Evolutionary conservation across 2,113 vertebrate genomes (phyloP), one percentile per base, ranked within the genome.

Genomic region (Percina caprodes): DNA sequence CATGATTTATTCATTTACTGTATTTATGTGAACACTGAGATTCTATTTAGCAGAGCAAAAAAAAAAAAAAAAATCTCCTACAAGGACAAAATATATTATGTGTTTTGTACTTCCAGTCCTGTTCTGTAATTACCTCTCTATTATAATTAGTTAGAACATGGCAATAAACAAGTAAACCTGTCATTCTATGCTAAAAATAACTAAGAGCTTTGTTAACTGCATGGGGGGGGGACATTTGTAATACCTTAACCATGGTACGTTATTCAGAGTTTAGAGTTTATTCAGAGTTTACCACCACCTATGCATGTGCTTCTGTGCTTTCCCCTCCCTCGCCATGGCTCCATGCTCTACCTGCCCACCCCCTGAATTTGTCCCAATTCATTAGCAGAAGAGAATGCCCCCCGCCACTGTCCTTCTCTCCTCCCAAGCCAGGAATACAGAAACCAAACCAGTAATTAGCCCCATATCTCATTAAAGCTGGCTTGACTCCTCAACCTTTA

Each of bases 381-480:
- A 89, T 91, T 96, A 95, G 88, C 89, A 92, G 91, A 88, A 58
- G 42, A n/a, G 51, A 75, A 91, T 35, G 0, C 4, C 3, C 77
- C n/a, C 48, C n/a, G n/a, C n/a, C 59, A 11, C 66, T 48, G 19
- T 9, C 74, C 69, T 3, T 78, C 54, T 45, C 55, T 72, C 71
- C 81, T 82, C 93, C 91, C 89, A 78, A 89, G 92, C 83, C 92
- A 92, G 84, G 90, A 93, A 92, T 88, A 89, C 88, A 90, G 79
- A 93, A 95, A 94, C 74, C 92, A 94, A 94, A 92, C 93, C 94
- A 94, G 95, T 95, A 96, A 96, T 97, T 97, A 96, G 94, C 94
- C 88, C 68, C 66, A 92, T 94, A 96, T 96, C 95, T 96, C 95
- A 96, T 97, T 97, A 96, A 92, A 95, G 83, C 86, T 54, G 93